Evolutionary conservation across 1,140 invertebrate species (phyloP), one percentile per base, ranked within the genome.

Genomic region (Atta colombica): DNA sequence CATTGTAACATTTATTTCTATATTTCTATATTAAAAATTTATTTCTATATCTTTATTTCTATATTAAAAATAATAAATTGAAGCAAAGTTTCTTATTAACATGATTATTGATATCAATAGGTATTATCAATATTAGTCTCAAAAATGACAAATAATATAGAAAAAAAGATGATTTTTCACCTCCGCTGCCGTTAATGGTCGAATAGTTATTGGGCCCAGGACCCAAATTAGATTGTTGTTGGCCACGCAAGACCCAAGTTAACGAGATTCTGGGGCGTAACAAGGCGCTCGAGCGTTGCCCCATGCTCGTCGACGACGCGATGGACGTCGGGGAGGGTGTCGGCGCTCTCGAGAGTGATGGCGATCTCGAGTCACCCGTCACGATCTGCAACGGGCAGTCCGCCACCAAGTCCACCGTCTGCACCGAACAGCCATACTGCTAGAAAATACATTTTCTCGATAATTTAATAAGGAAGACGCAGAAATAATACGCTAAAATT

Each of bases 231-330:
- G 65, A 66, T 75, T 96, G 95, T 21, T 96, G 93, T 75, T 97
- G 96, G 69, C 96, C 96, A 85, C 96, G 96, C 10, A 97, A 93
- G 71, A 97, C 96, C 97, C 97, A 97, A 18, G 97, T 97, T 60
- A 97, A 93, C 60, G 97, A 97, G 92, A 97, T 96, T 93, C 97
- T 97, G 77, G 97, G 97, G 88, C 96, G 96, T 89, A 96, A 96
- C 68, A 96, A 93, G 16, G 92, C 89, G 89, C 96, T 96, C 75
- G 96, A 92, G 87, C 95, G 95, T 92, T 96, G 96, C 89, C 96
- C 96, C 96, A 96, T 96, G 74, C 88, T 93, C 86, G 82, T 90
- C 72, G 87, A 49, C n/a, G 87, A 66, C 7, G 65, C 53, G 60
- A 81, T 61, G 75, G 72, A 61, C 81, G 84, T 65, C 28, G 80